These are phyloP conservation scores for Aythya fuligula DNA, from an alignment of 2,797 vertebrate species.

Conservation along the genomic window DNA sequence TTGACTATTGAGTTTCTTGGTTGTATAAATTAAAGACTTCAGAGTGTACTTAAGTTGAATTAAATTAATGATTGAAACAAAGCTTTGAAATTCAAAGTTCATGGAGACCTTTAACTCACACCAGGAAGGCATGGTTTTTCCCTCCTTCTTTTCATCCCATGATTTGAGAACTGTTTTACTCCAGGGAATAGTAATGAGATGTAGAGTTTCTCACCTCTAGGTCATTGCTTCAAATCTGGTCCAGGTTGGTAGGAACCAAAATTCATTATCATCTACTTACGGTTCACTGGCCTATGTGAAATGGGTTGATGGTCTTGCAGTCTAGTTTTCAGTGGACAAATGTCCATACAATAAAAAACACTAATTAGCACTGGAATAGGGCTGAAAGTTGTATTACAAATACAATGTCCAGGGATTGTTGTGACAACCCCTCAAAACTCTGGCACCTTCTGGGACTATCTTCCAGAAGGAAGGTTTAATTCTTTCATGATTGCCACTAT, in stretches of 20 bases:
- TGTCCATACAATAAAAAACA: neutral
- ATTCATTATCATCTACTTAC: conserved; percentile 58
- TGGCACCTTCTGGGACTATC: neutral
- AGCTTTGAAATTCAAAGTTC: conserved; percentile 64
- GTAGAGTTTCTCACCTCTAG: conserved; percentile 59
- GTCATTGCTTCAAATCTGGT: conserved; percentile 59
- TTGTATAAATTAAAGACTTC: neutral
- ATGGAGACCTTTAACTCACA: conserved; percentile 47
- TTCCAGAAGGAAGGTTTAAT: neutral
- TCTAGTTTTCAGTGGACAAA: conserved; percentile 20
- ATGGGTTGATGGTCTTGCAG: neutral
- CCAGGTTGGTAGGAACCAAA: conserved; percentile 50
- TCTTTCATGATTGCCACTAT: neutral
- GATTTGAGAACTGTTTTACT: conserved; percentile 21
- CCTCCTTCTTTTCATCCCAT: conserved; percentile 43
- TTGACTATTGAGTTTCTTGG: neutral
- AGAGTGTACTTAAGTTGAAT: conserved; percentile 20
- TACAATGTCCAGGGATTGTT: neutral
- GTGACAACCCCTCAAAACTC: neutral
- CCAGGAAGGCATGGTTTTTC: conserved; percentile 29
- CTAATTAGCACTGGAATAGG: neutral
- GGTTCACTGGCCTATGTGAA: conserved; percentile 23
- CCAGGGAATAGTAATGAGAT: conserved; percentile 58
- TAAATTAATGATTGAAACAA: conserved; percentile 39
- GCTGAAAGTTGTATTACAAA: neutral